These are phyloP conservation scores for Antheraea yamamai DNA, from an alignment of 2,888 invertebrate species.

Conservation along the genomic window DNA sequence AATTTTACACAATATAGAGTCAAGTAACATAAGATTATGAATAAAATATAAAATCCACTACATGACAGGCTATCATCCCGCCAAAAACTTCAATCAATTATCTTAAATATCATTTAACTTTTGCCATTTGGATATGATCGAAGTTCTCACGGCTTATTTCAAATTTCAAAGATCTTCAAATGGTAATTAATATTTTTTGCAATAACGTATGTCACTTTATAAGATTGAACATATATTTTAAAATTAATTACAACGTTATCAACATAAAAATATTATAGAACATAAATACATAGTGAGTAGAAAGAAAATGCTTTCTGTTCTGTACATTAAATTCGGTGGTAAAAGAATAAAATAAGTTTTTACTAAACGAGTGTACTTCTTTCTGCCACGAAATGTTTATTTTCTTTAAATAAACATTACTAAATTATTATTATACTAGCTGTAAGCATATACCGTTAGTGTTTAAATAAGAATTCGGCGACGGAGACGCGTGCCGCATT, in stretches of 20 bases:
- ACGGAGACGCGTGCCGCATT: constrained; percentile 20
- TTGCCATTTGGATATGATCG: neutral
- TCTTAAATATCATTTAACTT: neutral
- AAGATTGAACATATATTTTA: too few relatives aligned
- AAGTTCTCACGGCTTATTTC: neutral
- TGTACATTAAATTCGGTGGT: neutral
- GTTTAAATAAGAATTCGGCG: constrained; percentile 24
- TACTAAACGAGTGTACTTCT: neutral
- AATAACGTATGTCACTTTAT: too few relatives aligned
- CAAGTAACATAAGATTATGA: too few relatives aligned
- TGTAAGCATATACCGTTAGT: constrained; percentile 18
- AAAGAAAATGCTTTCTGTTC: neutral
- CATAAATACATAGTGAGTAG: neutral
- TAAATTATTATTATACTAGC: constrained; percentile 13
- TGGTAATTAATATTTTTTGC: too few relatives aligned
- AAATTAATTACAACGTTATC: too few relatives aligned
- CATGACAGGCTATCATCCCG: too few relatives aligned
- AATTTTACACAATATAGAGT: too few relatives aligned
- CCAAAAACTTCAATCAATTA: neutral
- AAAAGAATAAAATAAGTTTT: neutral
- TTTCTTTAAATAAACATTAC: constrained; percentile 3
- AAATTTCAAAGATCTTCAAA: neutral
- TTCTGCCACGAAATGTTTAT: neutral
- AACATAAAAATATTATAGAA: neutral
- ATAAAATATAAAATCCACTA: too few relatives aligned